Conservation (phyloP, 2,113 vertebrate genomes). For the Tyto alba region DNA sequence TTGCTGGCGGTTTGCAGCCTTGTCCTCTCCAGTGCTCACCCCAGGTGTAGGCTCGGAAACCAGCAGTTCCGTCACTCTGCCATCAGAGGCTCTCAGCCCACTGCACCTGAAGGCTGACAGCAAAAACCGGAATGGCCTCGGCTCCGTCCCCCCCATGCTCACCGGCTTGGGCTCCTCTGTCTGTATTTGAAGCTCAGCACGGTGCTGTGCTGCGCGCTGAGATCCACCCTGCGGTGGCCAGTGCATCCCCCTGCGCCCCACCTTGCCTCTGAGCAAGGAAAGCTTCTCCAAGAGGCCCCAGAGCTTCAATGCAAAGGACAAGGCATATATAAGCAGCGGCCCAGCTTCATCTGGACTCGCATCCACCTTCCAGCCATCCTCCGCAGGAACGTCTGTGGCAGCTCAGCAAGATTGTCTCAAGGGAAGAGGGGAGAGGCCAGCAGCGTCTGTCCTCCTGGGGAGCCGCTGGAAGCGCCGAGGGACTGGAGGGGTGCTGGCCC, state of each 20-base stretch:
- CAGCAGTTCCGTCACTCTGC: neutral
- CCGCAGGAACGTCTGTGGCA: neutral
- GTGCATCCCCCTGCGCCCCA: neutral
- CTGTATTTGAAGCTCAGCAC: rapidly evolving
- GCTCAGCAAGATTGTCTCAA: neutral
- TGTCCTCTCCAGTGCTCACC: neutral
- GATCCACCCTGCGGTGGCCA: rapidly evolving
- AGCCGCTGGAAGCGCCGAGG: neutral
- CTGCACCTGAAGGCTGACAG: rapidly evolving
- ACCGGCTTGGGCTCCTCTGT: neutral
- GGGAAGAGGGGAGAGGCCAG: neutral
- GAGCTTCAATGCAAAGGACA: no score
- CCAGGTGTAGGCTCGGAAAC: no score
- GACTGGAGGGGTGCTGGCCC: neutral
- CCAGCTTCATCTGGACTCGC: neutral
- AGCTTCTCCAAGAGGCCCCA: neutral
- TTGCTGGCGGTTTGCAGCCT: neutral
- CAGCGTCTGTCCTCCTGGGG: neutral
- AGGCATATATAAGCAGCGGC: neutral
- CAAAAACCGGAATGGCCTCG: rapidly evolving
- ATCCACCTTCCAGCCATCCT: no score
- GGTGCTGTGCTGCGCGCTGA: rapidly evolving
- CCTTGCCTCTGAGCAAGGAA: neutral
- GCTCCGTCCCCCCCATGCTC: rapidly evolving
- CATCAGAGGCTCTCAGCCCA: neutral